Conservation (phyloP, 2,113 vertebrate species). For the Sorex araneus region DNA sequence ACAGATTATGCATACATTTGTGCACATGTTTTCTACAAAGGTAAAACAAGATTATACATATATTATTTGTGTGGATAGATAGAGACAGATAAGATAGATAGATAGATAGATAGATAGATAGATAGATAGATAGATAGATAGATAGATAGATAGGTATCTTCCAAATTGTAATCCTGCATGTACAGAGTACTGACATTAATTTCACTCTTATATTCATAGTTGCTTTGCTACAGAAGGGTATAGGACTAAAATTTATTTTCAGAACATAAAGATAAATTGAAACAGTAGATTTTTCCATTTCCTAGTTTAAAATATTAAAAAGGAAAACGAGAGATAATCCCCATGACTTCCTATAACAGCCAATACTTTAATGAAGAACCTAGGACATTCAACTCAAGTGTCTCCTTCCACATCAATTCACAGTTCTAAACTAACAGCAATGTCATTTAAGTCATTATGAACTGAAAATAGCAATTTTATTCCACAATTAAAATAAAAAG, state of each 20-base stretch:
- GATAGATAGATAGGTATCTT: background rate
- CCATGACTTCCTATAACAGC: background rate
- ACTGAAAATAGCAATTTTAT: background rate
- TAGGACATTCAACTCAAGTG: background rate
- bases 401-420: background rate
- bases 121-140: too few species aligned
- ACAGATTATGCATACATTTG: background rate
- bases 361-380: background rate
- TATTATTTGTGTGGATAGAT: too few species aligned
- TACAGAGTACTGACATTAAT: background rate
- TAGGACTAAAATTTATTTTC: background rate
- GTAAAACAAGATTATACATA: too few species aligned
- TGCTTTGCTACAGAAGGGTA: background rate
- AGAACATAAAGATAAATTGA: background rate
- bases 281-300: background rate
- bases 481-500: background rate
- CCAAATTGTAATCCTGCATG: background rate
- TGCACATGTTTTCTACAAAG: too few species aligned
- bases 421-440: too few species aligned
- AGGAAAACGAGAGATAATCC: background rate
- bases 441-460: background rate
- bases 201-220: background rate
- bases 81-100: too few species aligned
- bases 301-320: background rate
- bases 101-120: too few species aligned